These are phyloP conservation scores for Lasiurus borealis DNA, from an alignment of 2,113 vertebrate genomes.

Conservation along the genomic window DNA sequence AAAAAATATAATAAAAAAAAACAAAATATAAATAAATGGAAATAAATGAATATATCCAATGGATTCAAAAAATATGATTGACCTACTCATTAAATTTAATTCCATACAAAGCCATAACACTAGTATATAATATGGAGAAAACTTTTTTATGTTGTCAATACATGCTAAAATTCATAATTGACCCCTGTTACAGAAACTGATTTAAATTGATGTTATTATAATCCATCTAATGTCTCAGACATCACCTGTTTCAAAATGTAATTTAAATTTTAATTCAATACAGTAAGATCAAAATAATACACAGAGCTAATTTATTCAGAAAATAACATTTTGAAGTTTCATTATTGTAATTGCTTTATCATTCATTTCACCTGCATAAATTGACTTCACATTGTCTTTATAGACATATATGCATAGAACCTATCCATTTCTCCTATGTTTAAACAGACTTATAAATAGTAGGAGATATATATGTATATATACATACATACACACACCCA, in stretches of 20 bases:
- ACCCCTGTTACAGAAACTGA: background rate
- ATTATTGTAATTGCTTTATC: background rate
- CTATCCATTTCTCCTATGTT: background rate
- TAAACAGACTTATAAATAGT: background rate
- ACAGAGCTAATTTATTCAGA: background rate
- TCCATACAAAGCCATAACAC: background rate
- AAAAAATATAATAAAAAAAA: background rate
- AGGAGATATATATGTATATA: background rate
- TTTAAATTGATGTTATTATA: background rate
- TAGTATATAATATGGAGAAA: background rate
- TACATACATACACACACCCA: no score
- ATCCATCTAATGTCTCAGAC: background rate
- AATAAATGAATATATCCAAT: background rate
- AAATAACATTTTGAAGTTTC: slow-evolving; percentile 3
- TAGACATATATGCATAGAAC: background rate
- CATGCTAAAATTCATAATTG: background rate
- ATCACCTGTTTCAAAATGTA: background rate
- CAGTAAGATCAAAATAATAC: background rate
- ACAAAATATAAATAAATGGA: background rate
- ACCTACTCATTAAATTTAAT: background rate
- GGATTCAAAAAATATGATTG: background rate
- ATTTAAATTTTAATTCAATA: background rate
- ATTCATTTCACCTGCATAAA: background rate
- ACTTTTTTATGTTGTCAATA: background rate
- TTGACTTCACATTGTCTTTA: background rate